phyloP scores from a whole-genome alignment of 2,888 invertebrate genomes.

The Mylabris sibirica region DNA sequence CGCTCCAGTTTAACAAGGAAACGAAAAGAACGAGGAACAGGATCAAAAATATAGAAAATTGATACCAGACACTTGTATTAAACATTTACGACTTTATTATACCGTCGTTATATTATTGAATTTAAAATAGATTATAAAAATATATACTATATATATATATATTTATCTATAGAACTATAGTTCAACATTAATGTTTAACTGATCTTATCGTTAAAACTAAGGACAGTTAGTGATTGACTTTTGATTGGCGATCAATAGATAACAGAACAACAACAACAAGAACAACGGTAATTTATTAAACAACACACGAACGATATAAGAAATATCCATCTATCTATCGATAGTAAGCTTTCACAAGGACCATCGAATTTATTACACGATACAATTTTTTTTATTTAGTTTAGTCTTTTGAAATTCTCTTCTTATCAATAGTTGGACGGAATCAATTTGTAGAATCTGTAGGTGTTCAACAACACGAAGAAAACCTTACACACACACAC shows the following conservation, averaged over 20 bases:
- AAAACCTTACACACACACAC: background rate
- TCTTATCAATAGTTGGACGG: background rate
- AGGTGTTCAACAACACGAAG: background rate
- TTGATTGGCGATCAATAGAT: conserved; percentile 2
- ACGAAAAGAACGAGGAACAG: too few relatives aligned
- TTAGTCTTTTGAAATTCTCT: too few relatives aligned
- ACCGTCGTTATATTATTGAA: background rate
- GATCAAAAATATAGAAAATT: background rate
- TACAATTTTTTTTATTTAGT: background rate
- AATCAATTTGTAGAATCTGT: background rate
- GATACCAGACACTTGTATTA: background rate
- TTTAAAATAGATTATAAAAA: background rate
- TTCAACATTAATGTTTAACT: background rate
- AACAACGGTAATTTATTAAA: background rate
- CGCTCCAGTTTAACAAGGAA: too few relatives aligned
- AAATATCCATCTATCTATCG: background rate
- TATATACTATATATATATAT: too few relatives aligned
- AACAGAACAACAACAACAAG: background rate
- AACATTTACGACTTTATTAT: conserved; percentile 2
- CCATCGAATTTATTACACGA: background rate
- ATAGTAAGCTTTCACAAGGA: background rate
- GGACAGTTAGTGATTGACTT: conserved; percentile 2
- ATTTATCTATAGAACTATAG: background rate
- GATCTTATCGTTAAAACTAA: conserved; percentile 1
- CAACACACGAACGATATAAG: background rate